Percentiles rank a stretch among this genome's conserved stretches.
phyloP scores from a whole-genome alignment of 2,888 invertebrate genomes.

The Acrobasis suavella region DNA sequence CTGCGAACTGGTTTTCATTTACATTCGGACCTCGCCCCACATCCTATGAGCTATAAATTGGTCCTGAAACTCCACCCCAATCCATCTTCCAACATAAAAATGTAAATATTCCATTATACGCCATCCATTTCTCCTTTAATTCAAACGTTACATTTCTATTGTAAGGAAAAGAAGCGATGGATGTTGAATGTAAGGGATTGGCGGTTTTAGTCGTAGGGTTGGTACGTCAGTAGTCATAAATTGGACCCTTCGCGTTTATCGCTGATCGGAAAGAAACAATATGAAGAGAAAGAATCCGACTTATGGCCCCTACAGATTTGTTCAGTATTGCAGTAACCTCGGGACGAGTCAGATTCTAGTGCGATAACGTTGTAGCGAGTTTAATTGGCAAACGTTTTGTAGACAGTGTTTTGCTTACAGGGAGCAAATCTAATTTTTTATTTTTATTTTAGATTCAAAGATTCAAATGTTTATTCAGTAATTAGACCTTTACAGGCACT shows the following conservation, averaged over 20 bases:
- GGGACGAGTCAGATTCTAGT: slow-evolving; percentile 38
- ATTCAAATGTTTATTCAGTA: no score
- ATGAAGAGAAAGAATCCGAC: slow-evolving; percentile 51
- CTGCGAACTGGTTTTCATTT: slow-evolving; percentile 53
- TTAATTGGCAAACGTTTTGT: background rate
- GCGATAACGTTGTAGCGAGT: slow-evolving; percentile 24
- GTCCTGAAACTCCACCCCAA: slow-evolving; percentile 45
- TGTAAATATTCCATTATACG: slow-evolving; percentile 19
- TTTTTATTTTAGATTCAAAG: no score
- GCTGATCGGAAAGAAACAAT: slow-evolving; percentile 61
- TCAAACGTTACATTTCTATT: background rate
- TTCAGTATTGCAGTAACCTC: slow-evolving; percentile 42
- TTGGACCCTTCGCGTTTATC: slow-evolving; percentile 54
- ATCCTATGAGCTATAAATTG: slow-evolving; percentile 56
- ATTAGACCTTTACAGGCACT: no score
- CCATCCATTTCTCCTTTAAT: slow-evolving; percentile 32
- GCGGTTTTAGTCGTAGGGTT: slow-evolving; percentile 24
- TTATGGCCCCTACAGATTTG: slow-evolving; percentile 50
- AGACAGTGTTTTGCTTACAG: background rate
- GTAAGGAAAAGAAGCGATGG: slow-evolving; percentile 25
- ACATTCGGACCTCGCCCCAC: slow-evolving; percentile 50
- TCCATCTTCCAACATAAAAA: slow-evolving; percentile 30
- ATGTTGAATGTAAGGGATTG: slow-evolving; percentile 8
- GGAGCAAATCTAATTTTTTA: background rate
- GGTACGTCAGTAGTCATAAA: slow-evolving; percentile 43